These are phyloP conservation scores for Pelecanoides urinatrix DNA, from an alignment of 2,113 vertebrate genomes.

Conservation along the genomic window DNA sequence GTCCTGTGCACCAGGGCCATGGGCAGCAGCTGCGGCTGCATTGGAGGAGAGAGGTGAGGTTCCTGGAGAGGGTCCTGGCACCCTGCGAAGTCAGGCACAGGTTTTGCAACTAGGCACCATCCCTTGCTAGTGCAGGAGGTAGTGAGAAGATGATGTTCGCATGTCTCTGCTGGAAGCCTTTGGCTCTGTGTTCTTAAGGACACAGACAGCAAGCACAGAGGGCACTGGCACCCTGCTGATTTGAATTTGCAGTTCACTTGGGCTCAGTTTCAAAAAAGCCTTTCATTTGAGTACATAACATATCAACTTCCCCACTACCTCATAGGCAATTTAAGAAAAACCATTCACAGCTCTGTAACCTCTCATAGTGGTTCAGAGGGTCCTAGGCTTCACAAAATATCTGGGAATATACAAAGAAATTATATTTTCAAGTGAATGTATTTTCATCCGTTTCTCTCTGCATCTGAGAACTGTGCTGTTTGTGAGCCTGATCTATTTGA, in stretches of 20 bases:
- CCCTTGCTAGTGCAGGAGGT: not conserved
- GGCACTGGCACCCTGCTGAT: constrained; percentile 57
- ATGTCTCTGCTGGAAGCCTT: constrained; percentile 61
- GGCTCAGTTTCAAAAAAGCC: constrained; percentile 62
- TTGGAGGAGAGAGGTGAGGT: not conserved
- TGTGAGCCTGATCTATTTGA: constrained; percentile 39
- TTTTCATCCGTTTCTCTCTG: constrained; percentile 61
- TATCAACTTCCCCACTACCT: constrained; percentile 57
- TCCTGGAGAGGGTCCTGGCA: not conserved
- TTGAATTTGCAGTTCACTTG: constrained; percentile 69
- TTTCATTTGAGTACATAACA: constrained; percentile 74
- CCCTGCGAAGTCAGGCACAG: not conserved
- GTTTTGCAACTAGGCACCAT: not conserved
- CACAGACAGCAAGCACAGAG: constrained; percentile 56
- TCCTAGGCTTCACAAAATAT: constrained; percentile 1
- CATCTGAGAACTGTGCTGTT: constrained; percentile 53
- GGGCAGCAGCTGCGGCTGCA: rapidly evolving
- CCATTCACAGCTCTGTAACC: constrained; percentile 58
- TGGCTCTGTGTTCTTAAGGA: constrained; percentile 61
- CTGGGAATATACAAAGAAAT: constrained; percentile 58
- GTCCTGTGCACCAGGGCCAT: rapidly evolving
- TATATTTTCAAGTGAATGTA: constrained; percentile 62
- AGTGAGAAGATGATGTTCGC: constrained; percentile 10
- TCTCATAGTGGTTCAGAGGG: constrained; percentile 49
- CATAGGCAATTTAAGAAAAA: constrained; percentile 47